Percentiles rank a stretch among this genome's conserved stretches.
Evolutionary conservation across 2,888 invertebrate species (phyloP).

Genomic region (Agonopterix subpropinquella): DNA sequence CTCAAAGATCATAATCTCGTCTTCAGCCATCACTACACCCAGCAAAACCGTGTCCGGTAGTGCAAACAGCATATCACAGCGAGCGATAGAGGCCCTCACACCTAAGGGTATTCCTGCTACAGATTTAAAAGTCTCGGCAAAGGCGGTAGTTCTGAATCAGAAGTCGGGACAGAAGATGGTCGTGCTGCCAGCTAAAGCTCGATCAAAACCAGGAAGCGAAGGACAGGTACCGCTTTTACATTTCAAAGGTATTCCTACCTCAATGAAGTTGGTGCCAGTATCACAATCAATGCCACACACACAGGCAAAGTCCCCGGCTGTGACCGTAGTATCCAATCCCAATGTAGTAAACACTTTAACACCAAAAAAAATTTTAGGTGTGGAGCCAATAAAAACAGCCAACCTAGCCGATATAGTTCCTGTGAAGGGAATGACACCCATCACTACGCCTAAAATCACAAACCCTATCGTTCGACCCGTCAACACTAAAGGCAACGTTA

Average conservation of each 20-base stretch:
- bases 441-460: constrained; percentile 52
- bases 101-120: constrained; percentile 67
- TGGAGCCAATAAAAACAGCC: constrained; percentile 53
- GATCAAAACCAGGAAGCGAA: constrained; percentile 51
- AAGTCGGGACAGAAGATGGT: constrained; percentile 72
- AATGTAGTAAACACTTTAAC: constrained; percentile 22
- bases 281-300: constrained; percentile 43
- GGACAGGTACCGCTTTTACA: constrained; percentile 60
- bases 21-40: constrained; percentile 40
- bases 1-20: constrained; percentile 57
- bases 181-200: constrained; percentile 61
- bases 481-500: constrained; percentile 73
- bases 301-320: constrained; percentile 30
- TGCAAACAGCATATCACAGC: constrained; percentile 42
- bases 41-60: constrained; percentile 37
- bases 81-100: constrained; percentile 50
- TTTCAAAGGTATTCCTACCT: constrained; percentile 61
- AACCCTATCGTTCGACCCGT: constrained; percentile 62
- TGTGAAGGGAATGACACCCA: constrained; percentile 55
- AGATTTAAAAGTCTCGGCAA: constrained; percentile 67
- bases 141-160: constrained; percentile 65
- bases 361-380: constrained; percentile 14
- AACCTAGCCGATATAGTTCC: constrained; percentile 67
- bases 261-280: constrained; percentile 66
- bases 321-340: constrained; percentile 54